These are phyloP conservation scores for Ceratina calcarata DNA, from an alignment of 1,140 invertebrate species.

Conservation along the genomic window DNA sequence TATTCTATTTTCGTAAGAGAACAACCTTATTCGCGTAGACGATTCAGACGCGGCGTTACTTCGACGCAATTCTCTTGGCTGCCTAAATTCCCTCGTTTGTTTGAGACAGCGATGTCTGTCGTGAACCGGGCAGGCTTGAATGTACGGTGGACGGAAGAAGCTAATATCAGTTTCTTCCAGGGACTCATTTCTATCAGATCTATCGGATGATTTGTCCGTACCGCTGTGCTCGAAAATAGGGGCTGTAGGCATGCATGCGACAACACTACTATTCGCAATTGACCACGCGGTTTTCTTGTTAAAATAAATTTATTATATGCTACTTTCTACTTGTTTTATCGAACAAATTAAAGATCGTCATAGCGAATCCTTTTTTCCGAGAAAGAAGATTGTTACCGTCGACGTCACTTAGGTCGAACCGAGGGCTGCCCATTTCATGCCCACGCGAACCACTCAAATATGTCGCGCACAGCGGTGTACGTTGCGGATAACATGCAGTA, in stretches of 20 bases:
- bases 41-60: slow-evolving; percentile 40
- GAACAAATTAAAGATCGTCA: slow-evolving; percentile 9
- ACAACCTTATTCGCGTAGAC: slow-evolving; percentile 65
- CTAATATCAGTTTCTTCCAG: slow-evolving; percentile 57
- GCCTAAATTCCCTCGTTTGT: slow-evolving; percentile 74
- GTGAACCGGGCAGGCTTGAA: slow-evolving; percentile 73
- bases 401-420: slow-evolving; percentile 50
- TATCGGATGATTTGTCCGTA: slow-evolving; percentile 55
- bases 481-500: slow-evolving; percentile 74
- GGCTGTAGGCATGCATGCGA: slow-evolving; percentile 62
- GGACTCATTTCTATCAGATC: slow-evolving; percentile 55
- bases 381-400: slow-evolving; percentile 63
- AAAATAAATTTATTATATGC: not conserved
- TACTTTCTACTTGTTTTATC: too few species aligned
- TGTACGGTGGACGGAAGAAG: slow-evolving; percentile 55
- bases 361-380: slow-evolving; percentile 10
- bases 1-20: slow-evolving; percentile 31
- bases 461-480: slow-evolving; percentile 65
- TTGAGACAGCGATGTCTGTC: slow-evolving; percentile 72
- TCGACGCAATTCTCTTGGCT: slow-evolving; percentile 64
- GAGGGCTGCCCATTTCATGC: slow-evolving; percentile 69
- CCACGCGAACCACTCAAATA: slow-evolving; percentile 68
- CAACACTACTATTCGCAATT: slow-evolving; percentile 34
- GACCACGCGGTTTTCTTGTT: not conserved
- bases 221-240: slow-evolving; percentile 68